Evolutionary conservation across 2,113 vertebrate species (phyloP).

Genomic region (Meles meles): DNA sequence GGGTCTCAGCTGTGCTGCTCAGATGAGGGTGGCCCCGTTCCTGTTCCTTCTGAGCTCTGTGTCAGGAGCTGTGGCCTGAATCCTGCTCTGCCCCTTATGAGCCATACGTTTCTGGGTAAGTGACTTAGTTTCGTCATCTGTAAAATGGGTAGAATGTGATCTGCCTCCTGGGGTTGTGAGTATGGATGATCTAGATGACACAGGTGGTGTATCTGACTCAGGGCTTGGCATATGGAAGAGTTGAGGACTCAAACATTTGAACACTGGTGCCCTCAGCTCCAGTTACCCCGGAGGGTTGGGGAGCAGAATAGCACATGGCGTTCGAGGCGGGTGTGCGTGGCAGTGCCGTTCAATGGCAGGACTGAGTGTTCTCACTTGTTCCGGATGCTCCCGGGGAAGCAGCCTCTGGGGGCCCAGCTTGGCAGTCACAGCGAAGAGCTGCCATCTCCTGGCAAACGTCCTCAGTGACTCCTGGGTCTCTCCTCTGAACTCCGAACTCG

Average conservation of each 20-base stretch:
- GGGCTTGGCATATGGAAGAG: neutral
- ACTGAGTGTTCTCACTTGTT: neutral
- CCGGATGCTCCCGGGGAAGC: neutral
- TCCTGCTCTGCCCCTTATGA: neutral
- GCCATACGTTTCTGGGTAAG: neutral
- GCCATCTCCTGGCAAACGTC: neutral
- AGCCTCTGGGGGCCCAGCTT: neutral
- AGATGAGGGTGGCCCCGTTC: no score
- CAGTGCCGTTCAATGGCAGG: neutral
- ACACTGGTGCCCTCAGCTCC: neutral
- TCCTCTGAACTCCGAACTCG: neutral
- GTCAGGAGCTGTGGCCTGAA: neutral
- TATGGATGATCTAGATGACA: neutral
- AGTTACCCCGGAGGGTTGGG: neutral
- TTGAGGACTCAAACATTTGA: no score
- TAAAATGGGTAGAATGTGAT: neutral
- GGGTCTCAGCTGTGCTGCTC: neutral
- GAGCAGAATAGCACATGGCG: neutral
- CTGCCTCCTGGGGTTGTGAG: neutral
- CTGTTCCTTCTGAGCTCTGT: neutral
- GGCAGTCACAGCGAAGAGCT: neutral
- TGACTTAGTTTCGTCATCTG: neutral
- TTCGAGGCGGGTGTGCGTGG: no score
- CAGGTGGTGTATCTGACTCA: rapidly evolving
- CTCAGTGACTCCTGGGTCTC: neutral